Evolutionary conservation across 35 echinoderm and acorn worm genomes (phyloP), one percentile per base, ranked within the genome.

Genomic region (Hemicentrotus pulcherrimus): DNA sequence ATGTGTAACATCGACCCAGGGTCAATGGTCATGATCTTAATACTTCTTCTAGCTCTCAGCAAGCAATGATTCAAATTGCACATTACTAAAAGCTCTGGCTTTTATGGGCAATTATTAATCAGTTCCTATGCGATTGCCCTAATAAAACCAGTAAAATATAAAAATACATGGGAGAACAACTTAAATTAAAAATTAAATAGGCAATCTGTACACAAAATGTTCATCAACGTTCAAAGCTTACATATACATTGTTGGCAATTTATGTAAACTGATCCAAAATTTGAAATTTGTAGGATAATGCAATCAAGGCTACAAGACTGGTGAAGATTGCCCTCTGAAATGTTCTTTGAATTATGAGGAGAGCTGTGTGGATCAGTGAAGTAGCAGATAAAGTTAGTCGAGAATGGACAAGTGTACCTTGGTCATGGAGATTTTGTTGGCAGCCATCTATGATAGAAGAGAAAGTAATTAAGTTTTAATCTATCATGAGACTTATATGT

Each of bases 171-270:
- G 10, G 50, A 55, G 50, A 55, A 55, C 50, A 11, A 55, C 15
- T 15, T 10, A 55, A 10, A 55, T 10, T 55, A 2, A 78, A n/a
- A 78, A 78, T 78, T 78, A 78, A 78, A 78, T 78, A 78, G 28
- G 65, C 65, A 78, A 78, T 78, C 65, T 78, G 65, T 78, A 78
- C 65, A 78, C 19, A 78, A 78, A 78, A 78, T 78, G 65, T 78
- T 78, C 65, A 78, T 28, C 50, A 55, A 55, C 11, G 15, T 55
- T 55, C 11, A 55, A 55, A 55, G 50, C 10, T 78, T 7, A 28
- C 65, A 78, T 78, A n/a, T 28, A 6, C 28, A n/a, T 78, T 22
- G 19, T 8, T 28, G 65, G 22, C 22, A 78, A 78, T 78, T 22
- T 22, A 28, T 8, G 19, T 78, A 22, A 22, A 78, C 65, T 22